Percentiles rank a stretch among this genome's conserved stretches.
Evolutionary conservation across 2,888 invertebrate species (phyloP).

Genomic region (Meghimatium bilineatum): DNA sequence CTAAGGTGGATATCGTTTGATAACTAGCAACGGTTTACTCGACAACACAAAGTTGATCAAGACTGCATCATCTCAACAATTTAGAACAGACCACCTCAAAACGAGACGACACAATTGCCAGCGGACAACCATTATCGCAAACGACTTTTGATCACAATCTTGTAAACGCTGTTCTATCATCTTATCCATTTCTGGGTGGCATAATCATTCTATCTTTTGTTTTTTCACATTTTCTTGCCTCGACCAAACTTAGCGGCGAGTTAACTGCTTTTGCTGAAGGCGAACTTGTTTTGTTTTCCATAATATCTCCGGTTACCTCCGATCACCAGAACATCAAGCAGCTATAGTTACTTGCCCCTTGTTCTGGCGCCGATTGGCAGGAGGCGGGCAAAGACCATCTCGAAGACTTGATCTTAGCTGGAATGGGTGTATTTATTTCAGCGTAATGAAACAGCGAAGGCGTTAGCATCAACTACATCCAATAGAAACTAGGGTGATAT

Average conservation of each 20-base stretch:
- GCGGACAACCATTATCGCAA: constrained; percentile 24
- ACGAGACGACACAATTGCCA: constrained; percentile 10
- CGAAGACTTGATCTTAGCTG: constrained; percentile 4
- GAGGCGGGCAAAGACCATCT: constrained; percentile 7
- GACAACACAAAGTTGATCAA: no score
- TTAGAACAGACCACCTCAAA: not conserved
- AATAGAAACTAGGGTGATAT: constrained; percentile 1
- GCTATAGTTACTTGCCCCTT: constrained; percentile 41
- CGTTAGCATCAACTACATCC: not conserved
- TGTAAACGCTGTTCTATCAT: not conserved
- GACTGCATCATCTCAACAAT: not conserved
- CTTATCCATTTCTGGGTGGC: constrained; percentile 30
- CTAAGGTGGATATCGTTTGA: no score
- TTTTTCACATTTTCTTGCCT: constrained; percentile 22
- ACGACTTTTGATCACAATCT: constrained; percentile 26
- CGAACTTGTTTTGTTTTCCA: constrained; percentile 32
- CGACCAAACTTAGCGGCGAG: constrained; percentile 21
- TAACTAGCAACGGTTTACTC: no score
- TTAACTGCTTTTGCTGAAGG: constrained; percentile 30
- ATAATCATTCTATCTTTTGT: constrained; percentile 42
- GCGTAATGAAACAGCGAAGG: not conserved
- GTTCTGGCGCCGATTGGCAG: constrained; percentile 45
- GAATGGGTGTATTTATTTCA: not conserved
- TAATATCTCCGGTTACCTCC: constrained; percentile 32
- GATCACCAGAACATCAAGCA: constrained; percentile 33